phyloP scores from a whole-genome alignment of 35 echinoderm and acorn worm genomes.

The Apostichopus californicus region DNA sequence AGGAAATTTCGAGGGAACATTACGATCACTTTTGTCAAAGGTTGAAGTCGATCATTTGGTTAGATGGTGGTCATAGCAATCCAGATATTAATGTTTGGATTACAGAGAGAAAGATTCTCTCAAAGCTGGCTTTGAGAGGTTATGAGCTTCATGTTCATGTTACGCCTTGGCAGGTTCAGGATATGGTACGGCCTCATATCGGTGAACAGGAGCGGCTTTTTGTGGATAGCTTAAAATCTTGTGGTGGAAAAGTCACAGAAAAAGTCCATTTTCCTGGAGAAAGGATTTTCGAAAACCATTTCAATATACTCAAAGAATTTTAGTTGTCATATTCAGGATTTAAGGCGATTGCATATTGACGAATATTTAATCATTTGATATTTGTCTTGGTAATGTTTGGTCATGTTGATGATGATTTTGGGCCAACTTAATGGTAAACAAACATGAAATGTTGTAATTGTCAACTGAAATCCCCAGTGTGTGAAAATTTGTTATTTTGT shows the following conservation, averaged over 20 bases:
- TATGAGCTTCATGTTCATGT: slow-evolving; percentile 67
- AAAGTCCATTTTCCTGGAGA: slow-evolving; percentile 66
- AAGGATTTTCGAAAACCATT: slow-evolving; percentile 66
- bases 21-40: slow-evolving; percentile 38
- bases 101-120: slow-evolving; percentile 54
- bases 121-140: slow-evolving; percentile 11
- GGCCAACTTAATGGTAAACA: no score
- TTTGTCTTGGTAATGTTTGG: no score
- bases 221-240: slow-evolving; percentile 61
- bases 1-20: background rate
- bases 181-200: slow-evolving; percentile 51
- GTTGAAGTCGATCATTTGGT: slow-evolving; percentile 58
- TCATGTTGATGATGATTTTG: no score
- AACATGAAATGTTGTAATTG: no score
- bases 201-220: slow-evolving; percentile 67
- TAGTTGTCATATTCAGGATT: background rate
- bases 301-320: slow-evolving; percentile 58
- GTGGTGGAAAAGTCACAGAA: slow-evolving; percentile 54
- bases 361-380: no score
- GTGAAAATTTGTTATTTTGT: no score
- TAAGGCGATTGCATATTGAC: no score
- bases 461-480: no score
- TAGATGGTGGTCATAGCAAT: slow-evolving; percentile 66
- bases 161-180: slow-evolving; percentile 61
- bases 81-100: slow-evolving; percentile 56